These are phyloP conservation scores for Hyperoplus lanceolatus DNA, from an alignment of 2,797 vertebrate genomes.

Conservation along the genomic window DNA sequence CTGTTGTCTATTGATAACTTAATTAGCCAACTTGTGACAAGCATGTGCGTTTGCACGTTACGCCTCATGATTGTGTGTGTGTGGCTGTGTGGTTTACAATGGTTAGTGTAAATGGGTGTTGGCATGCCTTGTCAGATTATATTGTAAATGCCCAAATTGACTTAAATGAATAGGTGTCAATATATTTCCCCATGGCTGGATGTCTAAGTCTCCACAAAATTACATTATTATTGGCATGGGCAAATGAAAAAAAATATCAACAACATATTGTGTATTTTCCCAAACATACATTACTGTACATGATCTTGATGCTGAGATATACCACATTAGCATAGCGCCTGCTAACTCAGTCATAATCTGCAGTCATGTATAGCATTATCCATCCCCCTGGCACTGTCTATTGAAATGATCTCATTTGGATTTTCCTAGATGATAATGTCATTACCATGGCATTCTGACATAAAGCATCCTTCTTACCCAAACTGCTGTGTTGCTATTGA, in stretches of 20 bases:
- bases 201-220: conserved; percentile 68
- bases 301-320: conserved; percentile 28
- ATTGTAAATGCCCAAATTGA: conserved; percentile 72
- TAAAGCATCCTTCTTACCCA: conserved; percentile 36
- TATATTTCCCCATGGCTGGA: conserved; percentile 62
- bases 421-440: conserved; percentile 30
- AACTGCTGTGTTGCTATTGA: conserved; percentile 45
- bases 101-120: conserved; percentile 74
- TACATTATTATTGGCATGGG: conserved; percentile 75
- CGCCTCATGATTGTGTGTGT: conserved; percentile 71
- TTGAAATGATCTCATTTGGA: conserved; percentile 31
- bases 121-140: conserved; percentile 75
- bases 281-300: conserved; percentile 26
- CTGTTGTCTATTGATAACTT: conserved; percentile 70
- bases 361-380: conserved; percentile 15
- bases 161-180: conserved; percentile 71
- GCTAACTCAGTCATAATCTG: conserved; percentile 46
- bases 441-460: conserved; percentile 37
- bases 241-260: conserved; percentile 63
- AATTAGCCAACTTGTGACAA: conserved; percentile 74
- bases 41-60: conserved; percentile 74
- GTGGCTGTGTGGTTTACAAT: conserved; percentile 73
- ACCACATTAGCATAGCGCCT: conserved; percentile 37
- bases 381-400: conserved; percentile 31
- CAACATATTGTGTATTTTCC: conserved; percentile 52